These are phyloP conservation scores for Xenops minutus DNA, from an alignment of 2,797 vertebrate genomes.

Conservation along the genomic window DNA sequence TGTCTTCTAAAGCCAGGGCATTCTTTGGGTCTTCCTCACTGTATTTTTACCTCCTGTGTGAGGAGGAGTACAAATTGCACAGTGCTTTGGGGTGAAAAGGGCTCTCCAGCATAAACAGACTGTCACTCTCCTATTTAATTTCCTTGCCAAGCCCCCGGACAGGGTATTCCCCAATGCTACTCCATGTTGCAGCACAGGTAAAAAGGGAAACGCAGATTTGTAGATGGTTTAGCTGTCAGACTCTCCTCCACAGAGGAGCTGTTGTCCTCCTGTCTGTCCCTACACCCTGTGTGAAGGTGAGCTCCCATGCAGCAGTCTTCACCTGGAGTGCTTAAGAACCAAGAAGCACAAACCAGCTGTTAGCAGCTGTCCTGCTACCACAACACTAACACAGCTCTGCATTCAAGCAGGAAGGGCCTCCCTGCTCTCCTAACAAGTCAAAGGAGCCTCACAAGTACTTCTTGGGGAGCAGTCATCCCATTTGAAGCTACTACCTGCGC, in stretches of 20 bases:
- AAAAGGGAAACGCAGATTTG: neutral
- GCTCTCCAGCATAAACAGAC: neutral
- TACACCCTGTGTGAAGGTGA: accelerated
- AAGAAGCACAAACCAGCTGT: neutral
- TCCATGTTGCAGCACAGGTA: neutral
- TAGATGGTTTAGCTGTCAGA: neutral
- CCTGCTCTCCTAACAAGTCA: neutral
- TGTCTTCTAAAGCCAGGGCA: neutral
- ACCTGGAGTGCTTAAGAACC: neutral
- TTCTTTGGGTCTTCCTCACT: neutral
- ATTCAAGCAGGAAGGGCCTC: neutral
- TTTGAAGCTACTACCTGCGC: neutral
- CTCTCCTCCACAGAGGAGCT: neutral
- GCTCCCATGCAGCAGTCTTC: neutral
- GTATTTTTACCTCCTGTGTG: neutral
- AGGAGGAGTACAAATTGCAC: neutral
- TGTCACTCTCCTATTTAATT: neutral
- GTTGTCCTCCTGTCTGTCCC: neutral
- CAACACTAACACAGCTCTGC: neutral
- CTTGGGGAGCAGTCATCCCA: neutral
- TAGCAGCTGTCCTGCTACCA: neutral
- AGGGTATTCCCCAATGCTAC: neutral
- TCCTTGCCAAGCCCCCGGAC: neutral
- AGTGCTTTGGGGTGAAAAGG: neutral
- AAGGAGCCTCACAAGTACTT: neutral